Conservation (phyloP, 2,797 vertebrate species). For the Tragopan temminckii region DNA sequence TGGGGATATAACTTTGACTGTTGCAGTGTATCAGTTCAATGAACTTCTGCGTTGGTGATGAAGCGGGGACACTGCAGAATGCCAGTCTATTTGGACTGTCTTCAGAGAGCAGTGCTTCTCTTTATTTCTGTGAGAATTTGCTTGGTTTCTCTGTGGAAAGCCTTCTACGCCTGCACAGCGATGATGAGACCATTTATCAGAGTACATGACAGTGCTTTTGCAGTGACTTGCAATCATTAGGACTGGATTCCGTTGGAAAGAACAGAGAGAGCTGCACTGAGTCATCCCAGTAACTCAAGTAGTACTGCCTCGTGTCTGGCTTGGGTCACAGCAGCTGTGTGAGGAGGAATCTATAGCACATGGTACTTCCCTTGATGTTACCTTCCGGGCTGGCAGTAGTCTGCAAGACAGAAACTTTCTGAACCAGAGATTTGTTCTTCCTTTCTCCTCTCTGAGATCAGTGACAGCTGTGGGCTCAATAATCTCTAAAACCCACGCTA, state of each 20-base stretch:
- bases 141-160: background rate
- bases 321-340: background rate
- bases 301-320: background rate
- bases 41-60: background rate
- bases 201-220: background rate
- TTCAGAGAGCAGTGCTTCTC: background rate
- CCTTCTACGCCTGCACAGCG: background rate
- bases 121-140: background rate
- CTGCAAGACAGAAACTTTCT: background rate
- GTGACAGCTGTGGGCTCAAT: slow-evolving; percentile 60
- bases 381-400: background rate
- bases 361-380: background rate
- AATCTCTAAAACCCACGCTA: slow-evolving; percentile 48
- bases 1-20: background rate
- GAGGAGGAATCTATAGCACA: background rate
- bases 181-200: background rate
- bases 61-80: background rate
- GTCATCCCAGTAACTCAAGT: background rate
- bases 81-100: background rate
- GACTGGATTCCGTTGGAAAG: background rate
- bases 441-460: background rate
- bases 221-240: background rate
- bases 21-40: background rate
- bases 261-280: background rate
- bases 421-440: slow-evolving; percentile 21